These are phyloP conservation scores for Prietella phreatophila DNA, from an alignment of 2,113 vertebrate genomes.

Conservation along the genomic window DNA sequence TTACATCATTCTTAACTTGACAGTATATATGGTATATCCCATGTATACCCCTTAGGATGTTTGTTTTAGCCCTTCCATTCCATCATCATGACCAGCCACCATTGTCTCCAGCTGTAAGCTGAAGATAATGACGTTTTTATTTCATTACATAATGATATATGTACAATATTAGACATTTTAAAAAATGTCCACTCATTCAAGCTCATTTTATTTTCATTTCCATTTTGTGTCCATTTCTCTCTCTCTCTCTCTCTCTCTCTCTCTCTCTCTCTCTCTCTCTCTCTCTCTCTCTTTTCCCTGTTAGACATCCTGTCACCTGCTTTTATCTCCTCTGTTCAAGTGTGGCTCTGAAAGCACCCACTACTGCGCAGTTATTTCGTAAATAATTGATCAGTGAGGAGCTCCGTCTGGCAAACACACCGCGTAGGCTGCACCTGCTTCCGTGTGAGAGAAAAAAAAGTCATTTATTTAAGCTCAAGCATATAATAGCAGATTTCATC, in stretches of 20 bases:
- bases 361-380: constrained; percentile 38
- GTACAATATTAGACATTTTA: not conserved
- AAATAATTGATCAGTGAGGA: constrained; percentile 47
- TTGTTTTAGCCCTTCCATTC: not conserved
- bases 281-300: not conserved
- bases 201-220: not conserved
- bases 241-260: not conserved
- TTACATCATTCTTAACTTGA: not conserved
- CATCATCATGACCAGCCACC: not conserved
- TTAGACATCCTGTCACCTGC: constrained; percentile 20
- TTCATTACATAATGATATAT: not conserved
- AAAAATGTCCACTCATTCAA: not conserved
- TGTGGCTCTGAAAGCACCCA: constrained; percentile 24
- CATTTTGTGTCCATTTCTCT: not conserved
- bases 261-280: too few relatives aligned
- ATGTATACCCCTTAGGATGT: not conserved
- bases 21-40: not conserved
- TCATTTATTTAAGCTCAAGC: constrained; percentile 33
- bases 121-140: not conserved
- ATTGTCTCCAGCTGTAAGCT: not conserved
- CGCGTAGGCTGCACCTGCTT: constrained; percentile 36
- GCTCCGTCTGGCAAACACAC: constrained; percentile 28
- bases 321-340: constrained; percentile 32
- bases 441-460: not conserved
- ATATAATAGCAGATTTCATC: constrained; percentile 25